Evolutionary conservation across 1,140 invertebrate species (phyloP).

Genomic region (Bombus fervidus): DNA sequence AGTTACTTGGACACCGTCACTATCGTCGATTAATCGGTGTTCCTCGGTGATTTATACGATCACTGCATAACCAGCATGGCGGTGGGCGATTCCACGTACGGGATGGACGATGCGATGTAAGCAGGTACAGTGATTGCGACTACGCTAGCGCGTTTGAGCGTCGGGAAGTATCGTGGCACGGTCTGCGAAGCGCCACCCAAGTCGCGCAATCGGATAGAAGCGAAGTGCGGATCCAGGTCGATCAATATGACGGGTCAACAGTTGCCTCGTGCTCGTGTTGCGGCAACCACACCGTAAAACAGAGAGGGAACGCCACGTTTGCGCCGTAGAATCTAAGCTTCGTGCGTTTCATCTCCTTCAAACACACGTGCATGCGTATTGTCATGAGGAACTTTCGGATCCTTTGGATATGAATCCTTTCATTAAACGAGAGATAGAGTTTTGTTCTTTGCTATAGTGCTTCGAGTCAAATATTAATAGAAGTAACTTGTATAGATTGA

Average conservation of each 20-base stretch:
- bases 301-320: not conserved
- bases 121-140: constrained; percentile 38
- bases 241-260: constrained; percentile 62
- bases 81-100: constrained; percentile 41
- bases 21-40: not conserved
- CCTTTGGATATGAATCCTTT: not conserved
- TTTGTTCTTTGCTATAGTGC: not conserved
- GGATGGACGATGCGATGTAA: constrained; percentile 40
- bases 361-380: not conserved
- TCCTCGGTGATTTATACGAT: not conserved
- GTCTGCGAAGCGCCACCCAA: constrained; percentile 45
- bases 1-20: not conserved
- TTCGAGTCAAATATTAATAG: not conserved
- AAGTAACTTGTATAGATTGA: no score
- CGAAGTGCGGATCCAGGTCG: constrained; percentile 63
- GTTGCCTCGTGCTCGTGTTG: constrained; percentile 60
- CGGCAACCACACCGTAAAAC: constrained; percentile 33
- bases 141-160: constrained; percentile 45
- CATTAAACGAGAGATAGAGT: not conserved
- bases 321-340: not conserved
- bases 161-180: constrained; percentile 19
- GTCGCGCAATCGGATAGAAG: constrained; percentile 51
- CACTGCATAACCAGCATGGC: constrained; percentile 45
- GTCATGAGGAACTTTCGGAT: not conserved
- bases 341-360: not conserved